Base-by-base conservation (phyloP, 2,888 invertebrate species). In the Ceriagrion tenellum region DNA sequence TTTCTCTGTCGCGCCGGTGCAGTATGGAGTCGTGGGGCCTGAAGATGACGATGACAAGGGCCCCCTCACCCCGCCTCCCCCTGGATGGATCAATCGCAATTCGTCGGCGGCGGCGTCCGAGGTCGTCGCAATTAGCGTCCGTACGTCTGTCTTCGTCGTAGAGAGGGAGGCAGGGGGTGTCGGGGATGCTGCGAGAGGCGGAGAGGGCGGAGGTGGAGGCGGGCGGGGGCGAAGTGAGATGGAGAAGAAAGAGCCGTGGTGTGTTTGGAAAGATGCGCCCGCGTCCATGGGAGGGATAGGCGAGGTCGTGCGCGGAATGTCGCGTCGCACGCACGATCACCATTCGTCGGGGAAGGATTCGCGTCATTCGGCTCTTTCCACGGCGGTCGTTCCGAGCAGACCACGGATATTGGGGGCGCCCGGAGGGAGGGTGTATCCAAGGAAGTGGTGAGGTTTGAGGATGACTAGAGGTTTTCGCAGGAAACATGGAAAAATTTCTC, bases 71-170 rank as follows among this genome's bases (percentile, higher is more conserved):
- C 69, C 69, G 69, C n/a, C 47, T 47, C 47, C 47, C 47, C 47
- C 47, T 47, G 47, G 47, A 47, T 63, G 93, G 93, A 93, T 93
- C 69, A 93, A 93, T 93, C 93, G 69, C 47, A 74, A 69, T 74
- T 47, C 69, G 74, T 18, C 69, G 89, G 40, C 55, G 18, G 89
- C 69, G 93, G 89, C 89, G 89, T 55, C 89, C 55, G 89, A 89
- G 81, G 89, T 89, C 88, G 88, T 55, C 35, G 89, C 93, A 93
- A 93, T 93, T 93, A 93, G 93, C 93, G 93, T 93, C 13, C 69
- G 93, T 93, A 74, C 63, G 63, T 74, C 74, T 93, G 93, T 93
- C 74, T 47, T 69, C 69, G 47, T 4, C 59, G 20, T 55, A 23
- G 40, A 63, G 59, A 30, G n/a, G 30, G 18, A n/a, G n/a, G 56